A percentile compares a stretch with the other conserved stretches of the same genome.
phyloP scores from a whole-genome alignment of 2,113 vertebrate genomes.

The Phocoena phocoena region DNA sequence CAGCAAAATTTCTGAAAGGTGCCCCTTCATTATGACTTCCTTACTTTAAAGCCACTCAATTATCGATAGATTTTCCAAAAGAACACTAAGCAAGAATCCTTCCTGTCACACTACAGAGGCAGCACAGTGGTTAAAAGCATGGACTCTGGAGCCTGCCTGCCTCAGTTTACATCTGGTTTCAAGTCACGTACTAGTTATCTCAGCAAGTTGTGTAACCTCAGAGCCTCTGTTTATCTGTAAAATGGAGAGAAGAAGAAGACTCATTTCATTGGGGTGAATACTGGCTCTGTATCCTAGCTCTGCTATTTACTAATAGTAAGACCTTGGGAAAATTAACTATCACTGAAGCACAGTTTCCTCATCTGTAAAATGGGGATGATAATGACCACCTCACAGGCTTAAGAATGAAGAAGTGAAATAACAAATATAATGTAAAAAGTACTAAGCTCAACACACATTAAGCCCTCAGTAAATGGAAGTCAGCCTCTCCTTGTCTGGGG shows the following conservation, averaged over 20 bases:
- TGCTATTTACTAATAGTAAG: neutral
- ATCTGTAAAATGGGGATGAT: neutral
- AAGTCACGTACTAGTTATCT: neutral
- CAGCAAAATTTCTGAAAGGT: conserved; percentile 24
- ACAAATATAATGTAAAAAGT: neutral
- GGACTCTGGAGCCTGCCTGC: neutral
- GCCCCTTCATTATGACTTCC: neutral
- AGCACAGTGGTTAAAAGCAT: neutral
- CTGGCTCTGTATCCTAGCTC: neutral
- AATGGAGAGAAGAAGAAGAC: neutral
- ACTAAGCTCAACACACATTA: neutral
- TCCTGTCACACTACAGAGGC: neutral
- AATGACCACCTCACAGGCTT: neutral
- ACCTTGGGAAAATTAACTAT: neutral
- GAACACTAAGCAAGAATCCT: neutral
- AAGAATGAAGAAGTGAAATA: neutral
- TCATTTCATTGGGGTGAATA: neutral
- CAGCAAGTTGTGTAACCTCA: neutral
- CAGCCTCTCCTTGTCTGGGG: neutral
- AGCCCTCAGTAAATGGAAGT: neutral
- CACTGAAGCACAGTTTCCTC: neutral
- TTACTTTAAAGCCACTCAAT: neutral
- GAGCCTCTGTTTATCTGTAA: neutral
- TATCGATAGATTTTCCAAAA: neutral
- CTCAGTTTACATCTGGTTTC: neutral